Conservation (phyloP, 2,888 invertebrate genomes). For the Caenorhabditis doughertyi region DNA sequence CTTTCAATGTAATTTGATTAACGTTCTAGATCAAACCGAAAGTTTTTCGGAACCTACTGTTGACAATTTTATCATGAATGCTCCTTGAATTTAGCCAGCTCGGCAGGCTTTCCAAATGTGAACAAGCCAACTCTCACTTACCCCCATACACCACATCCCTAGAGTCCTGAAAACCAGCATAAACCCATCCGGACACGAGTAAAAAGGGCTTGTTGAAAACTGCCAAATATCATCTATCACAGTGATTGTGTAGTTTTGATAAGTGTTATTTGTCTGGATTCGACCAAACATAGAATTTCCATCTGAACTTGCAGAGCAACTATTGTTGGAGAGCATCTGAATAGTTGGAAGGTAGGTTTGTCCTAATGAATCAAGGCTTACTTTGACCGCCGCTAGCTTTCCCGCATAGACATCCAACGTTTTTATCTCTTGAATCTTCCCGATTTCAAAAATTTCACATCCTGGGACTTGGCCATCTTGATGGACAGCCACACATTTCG, state of each 20-base stretch:
- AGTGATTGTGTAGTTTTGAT: slow-evolving; percentile 9
- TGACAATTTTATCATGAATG: too few relatives aligned
- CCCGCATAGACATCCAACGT: background rate
- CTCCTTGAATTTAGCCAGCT: background rate
- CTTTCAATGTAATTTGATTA: too few relatives aligned
- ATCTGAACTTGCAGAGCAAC: background rate
- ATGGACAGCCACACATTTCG: background rate
- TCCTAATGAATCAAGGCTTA: background rate
- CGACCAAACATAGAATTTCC: background rate
- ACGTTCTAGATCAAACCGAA: too few relatives aligned
- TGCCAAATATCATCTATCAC: background rate
- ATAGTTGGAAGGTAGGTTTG: too few relatives aligned
- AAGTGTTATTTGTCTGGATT: background rate
- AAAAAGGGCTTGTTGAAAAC: background rate
- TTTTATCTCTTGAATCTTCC: background rate
- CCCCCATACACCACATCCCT: slow-evolving; percentile 9
- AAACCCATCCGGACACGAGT: background rate
- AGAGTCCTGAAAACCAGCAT: background rate
- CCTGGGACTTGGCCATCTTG: background rate
- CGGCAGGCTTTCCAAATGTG: too few relatives aligned
- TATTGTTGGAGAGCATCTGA: background rate
- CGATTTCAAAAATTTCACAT: slow-evolving; percentile 3
- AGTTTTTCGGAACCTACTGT: too few relatives aligned
- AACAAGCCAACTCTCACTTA: background rate
- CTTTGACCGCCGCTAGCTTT: slow-evolving; percentile 11